Conservation (phyloP, 2,797 vertebrate species). For the Nyctibius grandis region DNA sequence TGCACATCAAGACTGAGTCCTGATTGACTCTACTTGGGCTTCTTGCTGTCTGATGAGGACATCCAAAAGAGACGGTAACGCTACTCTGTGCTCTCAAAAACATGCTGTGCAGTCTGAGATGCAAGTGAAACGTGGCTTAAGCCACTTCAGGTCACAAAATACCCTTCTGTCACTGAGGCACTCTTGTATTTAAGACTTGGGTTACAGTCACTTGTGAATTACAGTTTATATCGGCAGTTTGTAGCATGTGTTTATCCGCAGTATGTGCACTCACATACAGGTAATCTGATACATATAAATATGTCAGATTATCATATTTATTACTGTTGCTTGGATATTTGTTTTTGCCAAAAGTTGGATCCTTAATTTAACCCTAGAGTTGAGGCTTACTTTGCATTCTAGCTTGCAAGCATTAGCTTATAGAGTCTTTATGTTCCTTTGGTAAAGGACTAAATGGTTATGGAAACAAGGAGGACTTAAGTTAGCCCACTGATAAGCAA, state of each 20-base stretch:
- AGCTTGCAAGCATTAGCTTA: not conserved
- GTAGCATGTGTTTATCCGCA: not conserved
- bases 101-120: accelerated
- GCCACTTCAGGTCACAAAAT: not conserved
- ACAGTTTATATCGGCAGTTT: not conserved
- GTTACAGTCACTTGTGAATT: not conserved
- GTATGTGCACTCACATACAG: accelerated
- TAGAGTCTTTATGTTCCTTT: not conserved
- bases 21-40: not conserved
- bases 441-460: not conserved
- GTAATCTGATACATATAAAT: not conserved
- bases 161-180: not conserved
- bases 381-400: not conserved
- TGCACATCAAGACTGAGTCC: not conserved
- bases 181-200: not conserved
- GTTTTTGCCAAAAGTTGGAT: not conserved
- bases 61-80: not conserved
- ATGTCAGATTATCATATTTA: not conserved
- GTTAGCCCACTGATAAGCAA: not conserved
- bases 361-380: not conserved
- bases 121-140: not conserved
- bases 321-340: not conserved
- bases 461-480: not conserved
- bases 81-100: not conserved
- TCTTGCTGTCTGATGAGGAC: not conserved